Base-by-base conservation (phyloP, 2,888 invertebrate genomes). In the Mimachlamys varia region DNA sequence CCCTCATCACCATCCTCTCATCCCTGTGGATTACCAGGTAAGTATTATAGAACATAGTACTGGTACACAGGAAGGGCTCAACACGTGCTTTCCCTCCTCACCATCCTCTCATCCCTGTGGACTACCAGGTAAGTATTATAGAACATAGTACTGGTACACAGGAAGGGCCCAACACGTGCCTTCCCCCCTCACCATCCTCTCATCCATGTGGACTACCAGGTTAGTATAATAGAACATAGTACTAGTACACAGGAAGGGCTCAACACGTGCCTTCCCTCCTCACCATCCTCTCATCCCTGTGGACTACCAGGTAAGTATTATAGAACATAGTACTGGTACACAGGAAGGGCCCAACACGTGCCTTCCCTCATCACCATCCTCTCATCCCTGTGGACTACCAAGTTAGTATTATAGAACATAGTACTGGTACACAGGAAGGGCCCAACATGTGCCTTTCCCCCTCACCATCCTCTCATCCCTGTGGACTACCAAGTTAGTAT, bases 221-320 rank as follows among this genome's bases (percentile, higher is more conserved):
- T 97, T 92, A 91, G 92, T 76, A n/a, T 76, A 10, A 76, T 13
- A 27, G 5, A n/a, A 76, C 7, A 13, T 2, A 76, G 27, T 99
- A 62, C 97, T 99, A 89, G 99, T 99, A 17, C 99, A 99, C 97
- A 97, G 99, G 95, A 99, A 99, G 93, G 99, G 99, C 88, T 99
- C 99, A 0, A 99, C 99, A 0, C 97, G 99, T 95, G 99, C 99
- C 27, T 99, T 99, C 96, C 99, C 99, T 55, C 99, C 99, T 0
- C 99, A 99, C 96, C 99, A 99, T 97, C 99, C 99, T 0, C 97
- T 99, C 58, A 99, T 99, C 95, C 99, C 99, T 7, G 99, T 99
- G 0, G 99, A 99, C 97, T 99, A 99, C 97, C 97, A 97, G 96
- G 96, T 97, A 92, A 91, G 92, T 76, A 33, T 76, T 22, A 62